Base-by-base conservation (phyloP, 2,797 vertebrate genomes). In the Malacoraja senta region DNA sequence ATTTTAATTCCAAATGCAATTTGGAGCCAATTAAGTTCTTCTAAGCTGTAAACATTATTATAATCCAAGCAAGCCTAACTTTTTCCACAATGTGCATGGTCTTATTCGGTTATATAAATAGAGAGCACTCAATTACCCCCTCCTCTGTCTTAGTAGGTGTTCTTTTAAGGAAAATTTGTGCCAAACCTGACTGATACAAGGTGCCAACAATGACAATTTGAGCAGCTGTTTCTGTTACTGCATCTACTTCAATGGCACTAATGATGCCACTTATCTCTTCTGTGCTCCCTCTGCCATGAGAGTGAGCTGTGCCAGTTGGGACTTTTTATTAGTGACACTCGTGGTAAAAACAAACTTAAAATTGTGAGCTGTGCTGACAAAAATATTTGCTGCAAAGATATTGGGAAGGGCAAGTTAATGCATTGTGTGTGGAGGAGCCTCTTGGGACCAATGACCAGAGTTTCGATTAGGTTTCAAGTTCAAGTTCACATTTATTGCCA, bases 161-260 rank as follows among this genome's bases (percentile, higher is more conserved):
- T 32, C n/a, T 88, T 88, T 88, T 32, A 8, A 63, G 61, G 1
- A n/a, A 88, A 17, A 65, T n/a, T 65, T 32, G 58, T 86, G 61
- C 61, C 84, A 65, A 65, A 0, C 13, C 19, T 88, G 65, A n/a
- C 61, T 32, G 29, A 29, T 88, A 65, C 84, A 88, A 26, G 29
- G n/a, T 86, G 29, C n/a, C 61, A 88, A 32, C 7, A 65, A 35
- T 88, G 61, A 63, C 61, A 65, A 88, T 88, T 65, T 88, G 61
- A 65, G 61, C 84, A 88, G 84, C n/a, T 88, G 26, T 63, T 61
- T 15, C 81, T 84, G 81, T 84, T 84, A 84, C 53, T 84, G 58
- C 29, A 63, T 17, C 61, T 88, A 88, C 8, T 88, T 88, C n/a
- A 68, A 35, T 68, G 32, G 8, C 24, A 24, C n/a, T 88, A 88